Base-by-base conservation (phyloP, 1,140 invertebrate species). In the Bombus turneri region DNA sequence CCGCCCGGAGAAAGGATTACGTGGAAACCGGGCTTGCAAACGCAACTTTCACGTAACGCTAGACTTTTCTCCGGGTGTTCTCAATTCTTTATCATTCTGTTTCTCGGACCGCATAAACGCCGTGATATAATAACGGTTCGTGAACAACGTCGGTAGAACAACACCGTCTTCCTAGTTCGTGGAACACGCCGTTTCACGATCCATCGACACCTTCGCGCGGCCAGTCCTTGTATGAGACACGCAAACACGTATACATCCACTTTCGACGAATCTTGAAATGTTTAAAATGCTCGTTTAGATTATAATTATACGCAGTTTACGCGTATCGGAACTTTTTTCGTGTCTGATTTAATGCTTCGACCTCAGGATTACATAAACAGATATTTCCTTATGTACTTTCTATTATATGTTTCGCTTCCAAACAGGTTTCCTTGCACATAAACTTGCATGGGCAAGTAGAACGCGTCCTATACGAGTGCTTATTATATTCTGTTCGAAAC, bases 11-110 rank as follows among this genome's bases (percentile, higher is more conserved):
- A 81, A 81, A 81, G 68, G 71, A 85, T 85, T 85, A 75, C 78
- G 79, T 85, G 71, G 43, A 85, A 80, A 41, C 37, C 57, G 34
- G 76, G 77, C 77, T 62, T 75, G 73, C 34, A 53, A 76, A 66
- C 73, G 83, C 41, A 72, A 85, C 83, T 80, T 81, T 88, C 66
- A 87, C 57, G n/a, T 69, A 85, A 85, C 74, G 25, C 53, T 28
- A 13, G 22, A 71, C 75, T 85, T 85, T 85, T 85, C 77, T 85
- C 80, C 25, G n/a, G 13, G 18, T 39, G 18, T 34, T n/a, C 18
- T 25, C 53, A 0, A 64, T 59, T 25, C 66, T n/a, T 68, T 62
- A 59, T 47, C 59, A 18, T 53, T 22, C 22, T 37, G 15, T 28
- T 80, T 71, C 69, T 64, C 62, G 31, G 18, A 2, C 31, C 4